phyloP scores from a whole-genome alignment of 2,113 vertebrate species.

The Oreochromis aureus region DNA sequence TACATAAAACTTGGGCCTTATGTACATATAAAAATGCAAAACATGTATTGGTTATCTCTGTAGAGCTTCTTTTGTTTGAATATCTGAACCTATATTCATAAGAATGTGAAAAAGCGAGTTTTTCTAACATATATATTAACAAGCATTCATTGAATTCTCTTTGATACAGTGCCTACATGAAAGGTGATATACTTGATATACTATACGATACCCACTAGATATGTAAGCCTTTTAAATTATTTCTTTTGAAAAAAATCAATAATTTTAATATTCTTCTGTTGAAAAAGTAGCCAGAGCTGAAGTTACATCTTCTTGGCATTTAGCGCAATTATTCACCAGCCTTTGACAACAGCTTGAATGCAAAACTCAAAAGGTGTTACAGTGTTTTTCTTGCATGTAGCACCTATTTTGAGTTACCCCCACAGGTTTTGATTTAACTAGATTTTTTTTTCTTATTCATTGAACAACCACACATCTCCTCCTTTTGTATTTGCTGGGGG shows the following conservation, averaged over 20 bases:
- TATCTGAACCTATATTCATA: neutral
- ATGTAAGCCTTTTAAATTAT: neutral
- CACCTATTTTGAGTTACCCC: neutral
- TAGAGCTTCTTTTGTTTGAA: neutral
- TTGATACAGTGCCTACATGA: neutral
- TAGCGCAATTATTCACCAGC: neutral
- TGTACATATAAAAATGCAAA: neutral
- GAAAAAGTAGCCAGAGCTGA: neutral
- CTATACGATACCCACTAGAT: neutral
- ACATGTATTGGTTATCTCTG: neutral
- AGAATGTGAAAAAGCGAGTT: neutral
- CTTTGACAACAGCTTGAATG: neutral
- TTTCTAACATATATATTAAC: neutral
- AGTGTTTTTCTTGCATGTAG: neutral
- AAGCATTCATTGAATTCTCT: neutral
- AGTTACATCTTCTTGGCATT: neutral
- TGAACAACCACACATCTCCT: neutral
- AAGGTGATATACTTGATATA: neutral
- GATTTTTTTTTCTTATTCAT: neutral
- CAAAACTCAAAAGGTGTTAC: neutral
- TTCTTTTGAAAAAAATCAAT: neutral
- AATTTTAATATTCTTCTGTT: neutral
- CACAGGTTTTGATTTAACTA: neutral
- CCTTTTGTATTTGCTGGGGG: neutral
- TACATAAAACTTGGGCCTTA: neutral